Evolutionary conservation across 2,888 invertebrate genomes (phyloP), one percentile per base, ranked within the genome.

Genomic region (Apodemia mormo): DNA sequence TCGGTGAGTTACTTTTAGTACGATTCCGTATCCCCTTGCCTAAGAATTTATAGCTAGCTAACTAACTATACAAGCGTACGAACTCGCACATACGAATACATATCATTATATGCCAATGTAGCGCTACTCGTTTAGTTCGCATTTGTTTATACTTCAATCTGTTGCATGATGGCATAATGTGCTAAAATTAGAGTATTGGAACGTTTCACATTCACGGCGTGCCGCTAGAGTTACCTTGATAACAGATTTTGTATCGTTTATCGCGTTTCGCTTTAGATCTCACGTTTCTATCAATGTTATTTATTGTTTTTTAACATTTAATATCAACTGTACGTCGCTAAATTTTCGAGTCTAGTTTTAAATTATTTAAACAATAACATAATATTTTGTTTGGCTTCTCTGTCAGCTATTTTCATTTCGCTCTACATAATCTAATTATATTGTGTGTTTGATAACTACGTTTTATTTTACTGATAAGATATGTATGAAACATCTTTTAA

Each of bases 1-100:
- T 83, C 86, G 89, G 92, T 92, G 88, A 92, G 92, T 93, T 82
- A 75, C 77, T 77, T 81, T 79, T 81, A 79, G 75, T 77, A 75
- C 76, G 77, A 78, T 77, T 76, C 67, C 68, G 71, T 76, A 69
- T 65, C 69, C 54, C 65, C n/a, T 65, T 69, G 29, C 30, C 45
- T 72, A 49, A 33, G 69, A 68, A 67, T 52, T 43, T 69, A 52
- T 69, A 22, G 65, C 43, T 54, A 65, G 65, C 68, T 43, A 29
- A 65, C 52, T 7, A 65, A 65, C 40, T 61, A 45, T 58, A 43
- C 43, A 29, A 61, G 66, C 49, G 43, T 66, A 33, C 30, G 12
- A 49, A 40, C 56, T 67, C 37, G 67, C 49, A 40, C 56, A 54
- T 14, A 69, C 37, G 45, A 64, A 33, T 58, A 45, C 68, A 58